These are phyloP conservation scores for Standfussiana lucernea DNA, from an alignment of 2,888 invertebrate species.

Conservation along the genomic window DNA sequence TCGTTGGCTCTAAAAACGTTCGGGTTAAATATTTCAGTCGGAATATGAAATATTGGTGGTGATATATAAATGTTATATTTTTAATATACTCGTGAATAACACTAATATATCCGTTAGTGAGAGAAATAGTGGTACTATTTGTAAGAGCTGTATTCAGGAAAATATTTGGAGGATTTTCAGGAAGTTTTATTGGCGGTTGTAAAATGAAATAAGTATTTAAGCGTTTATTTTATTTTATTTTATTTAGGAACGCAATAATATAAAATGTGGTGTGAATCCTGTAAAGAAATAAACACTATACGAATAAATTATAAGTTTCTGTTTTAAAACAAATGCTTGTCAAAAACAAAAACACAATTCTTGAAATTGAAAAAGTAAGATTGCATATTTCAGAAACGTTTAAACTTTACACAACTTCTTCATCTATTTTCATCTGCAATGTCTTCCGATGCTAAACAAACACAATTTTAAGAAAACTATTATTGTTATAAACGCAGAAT, in stretches of 20 bases:
- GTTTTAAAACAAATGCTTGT: neutral
- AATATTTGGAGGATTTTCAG: neutral
- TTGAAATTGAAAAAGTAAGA: conserved; percentile 1
- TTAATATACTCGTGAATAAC: conserved; percentile 64
- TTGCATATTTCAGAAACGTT: neutral
- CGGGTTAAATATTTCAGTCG: conserved; percentile 66
- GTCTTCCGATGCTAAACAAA: neutral
- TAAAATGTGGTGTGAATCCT: neutral
- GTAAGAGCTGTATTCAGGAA: neutral
- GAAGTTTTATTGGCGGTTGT: neutral
- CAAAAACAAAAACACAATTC: neutral
- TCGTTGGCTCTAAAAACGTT: conserved; percentile 53
- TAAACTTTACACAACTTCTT: neutral
- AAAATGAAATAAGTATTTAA: too few species aligned
- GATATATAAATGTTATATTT: conserved; percentile 63
- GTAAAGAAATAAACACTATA: neutral
- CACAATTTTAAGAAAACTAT: neutral
- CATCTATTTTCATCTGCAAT: neutral
- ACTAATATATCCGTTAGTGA: conserved; percentile 54
- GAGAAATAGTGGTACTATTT: conserved; percentile 19
- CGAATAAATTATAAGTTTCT: neutral
- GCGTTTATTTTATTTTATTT: too few species aligned
- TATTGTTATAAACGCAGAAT: conserved; percentile 24
- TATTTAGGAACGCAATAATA: neutral
- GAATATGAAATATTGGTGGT: conserved; percentile 63